These are phyloP conservation scores for Seriola rivoliana DNA, from an alignment of 2,113 vertebrate genomes.

Conservation along the genomic window DNA sequence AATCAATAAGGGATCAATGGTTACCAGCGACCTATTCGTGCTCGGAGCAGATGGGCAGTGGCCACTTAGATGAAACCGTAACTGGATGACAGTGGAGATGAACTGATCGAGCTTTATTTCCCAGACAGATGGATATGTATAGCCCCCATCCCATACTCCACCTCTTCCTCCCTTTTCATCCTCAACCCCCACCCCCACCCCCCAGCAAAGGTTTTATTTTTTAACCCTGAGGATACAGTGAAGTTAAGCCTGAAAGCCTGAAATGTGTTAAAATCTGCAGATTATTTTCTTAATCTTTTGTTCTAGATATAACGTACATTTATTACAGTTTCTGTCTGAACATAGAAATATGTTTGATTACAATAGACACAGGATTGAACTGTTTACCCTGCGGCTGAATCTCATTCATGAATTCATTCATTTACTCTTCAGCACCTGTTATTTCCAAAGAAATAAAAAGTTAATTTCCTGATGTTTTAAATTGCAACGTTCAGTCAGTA, in stretches of 20 bases:
- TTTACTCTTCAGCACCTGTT: no score
- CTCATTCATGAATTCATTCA: no score
- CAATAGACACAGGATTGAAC: no score
- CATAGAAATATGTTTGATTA: no score
- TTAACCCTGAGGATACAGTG: constrained; percentile 55
- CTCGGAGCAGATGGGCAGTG: constrained; percentile 73
- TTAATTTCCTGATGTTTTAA: not conserved
- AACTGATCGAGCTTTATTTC: constrained; percentile 57
- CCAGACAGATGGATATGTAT: constrained; percentile 78
- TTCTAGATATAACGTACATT: no score
- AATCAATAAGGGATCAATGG: constrained; percentile 81
- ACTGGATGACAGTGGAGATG: constrained; percentile 70
- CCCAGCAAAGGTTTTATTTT: constrained; percentile 48
- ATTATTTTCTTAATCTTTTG: no score
- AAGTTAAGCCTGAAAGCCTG: constrained; percentile 19
- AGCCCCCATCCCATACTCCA: constrained; percentile 13
- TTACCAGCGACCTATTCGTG: constrained; percentile 69
- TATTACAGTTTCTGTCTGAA: not conserved
- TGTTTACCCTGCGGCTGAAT: no score
- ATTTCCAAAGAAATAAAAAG: no score
- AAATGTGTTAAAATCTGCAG: not conserved
- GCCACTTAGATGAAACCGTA: constrained; percentile 73
- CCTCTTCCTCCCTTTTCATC: not conserved
- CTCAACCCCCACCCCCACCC: constrained; percentile 15
- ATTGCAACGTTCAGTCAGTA: not conserved